Conservation (phyloP, 2,113 vertebrate genomes). For the Symphodus melops region DNA sequence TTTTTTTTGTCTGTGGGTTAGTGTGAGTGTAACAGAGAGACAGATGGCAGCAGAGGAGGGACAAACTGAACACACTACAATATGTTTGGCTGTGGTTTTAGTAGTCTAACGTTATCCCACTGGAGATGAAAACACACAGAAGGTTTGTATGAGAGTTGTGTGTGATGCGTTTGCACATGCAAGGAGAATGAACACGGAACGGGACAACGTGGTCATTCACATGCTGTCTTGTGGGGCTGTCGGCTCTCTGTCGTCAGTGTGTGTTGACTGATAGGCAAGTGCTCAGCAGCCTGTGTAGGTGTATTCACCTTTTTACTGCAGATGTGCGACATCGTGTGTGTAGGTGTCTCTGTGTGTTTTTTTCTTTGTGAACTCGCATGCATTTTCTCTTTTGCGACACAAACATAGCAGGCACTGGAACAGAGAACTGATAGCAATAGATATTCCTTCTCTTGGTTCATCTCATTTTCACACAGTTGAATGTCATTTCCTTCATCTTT, state of each 20-base stretch:
- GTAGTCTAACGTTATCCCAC: slow-evolving; percentile 35
- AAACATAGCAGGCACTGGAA: slow-evolving; percentile 79
- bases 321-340: slow-evolving; percentile 4
- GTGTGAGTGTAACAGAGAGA: not conserved
- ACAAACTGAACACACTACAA: slow-evolving; percentile 23
- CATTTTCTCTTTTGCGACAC: slow-evolving; percentile 78
- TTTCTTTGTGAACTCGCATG: slow-evolving; percentile 50
- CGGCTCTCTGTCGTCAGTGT: slow-evolving; percentile 16
- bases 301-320: slow-evolving; percentile 23
- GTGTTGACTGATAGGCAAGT: slow-evolving; percentile 1
- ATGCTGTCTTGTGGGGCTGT: slow-evolving; percentile 69
- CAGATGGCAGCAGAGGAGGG: not conserved
- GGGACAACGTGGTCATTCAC: slow-evolving; percentile 68
- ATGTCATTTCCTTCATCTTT: not conserved
- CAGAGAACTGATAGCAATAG: slow-evolving; percentile 78
- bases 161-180: slow-evolving; percentile 33
- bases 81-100: slow-evolving; percentile 40
- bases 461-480: slow-evolving; percentile 42
- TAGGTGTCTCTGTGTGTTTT: slow-evolving; percentile 19
- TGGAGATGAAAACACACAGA: slow-evolving; percentile 39
- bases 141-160: not conserved
- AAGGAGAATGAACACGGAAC: slow-evolving; percentile 30
- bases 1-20: not conserved
- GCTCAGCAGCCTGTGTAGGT: slow-evolving; percentile 1
- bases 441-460: slow-evolving; percentile 68